Evolutionary conservation across 2,113 vertebrate genomes (phyloP).

Genomic region (Bubo scandiacus): DNA sequence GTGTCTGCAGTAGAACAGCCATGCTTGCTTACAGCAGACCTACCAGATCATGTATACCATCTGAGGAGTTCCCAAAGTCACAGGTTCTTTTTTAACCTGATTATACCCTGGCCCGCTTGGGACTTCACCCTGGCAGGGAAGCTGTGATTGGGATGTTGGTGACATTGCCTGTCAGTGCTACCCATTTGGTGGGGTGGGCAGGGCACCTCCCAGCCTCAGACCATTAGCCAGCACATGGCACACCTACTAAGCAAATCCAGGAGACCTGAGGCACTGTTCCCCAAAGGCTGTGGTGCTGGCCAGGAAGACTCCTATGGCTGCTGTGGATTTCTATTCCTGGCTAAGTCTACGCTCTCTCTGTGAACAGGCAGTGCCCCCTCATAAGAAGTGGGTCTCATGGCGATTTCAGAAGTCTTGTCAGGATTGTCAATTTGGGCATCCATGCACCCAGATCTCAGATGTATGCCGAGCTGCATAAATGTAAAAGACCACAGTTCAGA

Average conservation of each 20-base stretch:
- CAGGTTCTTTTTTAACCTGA: neutral
- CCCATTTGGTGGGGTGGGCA: neutral
- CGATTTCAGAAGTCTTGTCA: neutral
- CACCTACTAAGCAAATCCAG: neutral
- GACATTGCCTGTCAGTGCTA: neutral
- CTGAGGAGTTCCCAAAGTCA: accelerated
- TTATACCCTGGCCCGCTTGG: neutral
- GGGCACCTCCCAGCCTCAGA: neutral
- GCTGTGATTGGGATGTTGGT: neutral
- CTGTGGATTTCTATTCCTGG: neutral
- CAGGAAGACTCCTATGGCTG: neutral
- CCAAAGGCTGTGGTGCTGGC: neutral
- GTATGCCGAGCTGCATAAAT: neutral
- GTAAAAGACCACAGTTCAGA: neutral
- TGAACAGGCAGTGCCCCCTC: neutral
- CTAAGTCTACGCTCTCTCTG: neutral
- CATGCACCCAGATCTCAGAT: neutral
- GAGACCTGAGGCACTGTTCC: neutral
- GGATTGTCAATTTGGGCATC: neutral
- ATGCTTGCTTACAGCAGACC: neutral
- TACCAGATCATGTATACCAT: neutral
- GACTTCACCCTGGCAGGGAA: neutral
- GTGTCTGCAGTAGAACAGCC: neutral
- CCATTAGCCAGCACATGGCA: neutral
- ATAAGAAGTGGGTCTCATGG: neutral